A percentile compares a stretch with the other conserved stretches of the same genome.
Evolutionary conservation across 2,888 invertebrate genomes (phyloP).

Genomic region (Himalopsyche anomala): DNA sequence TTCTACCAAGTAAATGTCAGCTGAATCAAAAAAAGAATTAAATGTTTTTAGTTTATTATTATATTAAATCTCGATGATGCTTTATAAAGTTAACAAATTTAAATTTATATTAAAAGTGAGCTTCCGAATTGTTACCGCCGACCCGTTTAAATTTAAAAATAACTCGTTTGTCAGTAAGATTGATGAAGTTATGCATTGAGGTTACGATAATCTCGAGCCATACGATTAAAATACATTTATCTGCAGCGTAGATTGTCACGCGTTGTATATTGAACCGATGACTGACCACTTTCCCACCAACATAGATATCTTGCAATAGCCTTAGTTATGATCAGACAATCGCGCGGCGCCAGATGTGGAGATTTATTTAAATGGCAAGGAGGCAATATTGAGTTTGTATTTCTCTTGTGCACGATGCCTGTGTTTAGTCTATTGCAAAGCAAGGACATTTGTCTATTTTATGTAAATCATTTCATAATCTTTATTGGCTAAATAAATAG

Average conservation of each 20-base stretch:
- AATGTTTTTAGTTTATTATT: too few relatives aligned
- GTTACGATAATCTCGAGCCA: background rate
- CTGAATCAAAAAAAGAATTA: too few relatives aligned
- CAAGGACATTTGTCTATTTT: conserved; percentile 13
- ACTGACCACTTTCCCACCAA: conserved; percentile 8
- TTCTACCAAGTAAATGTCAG: too few relatives aligned
- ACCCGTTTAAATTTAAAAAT: too few relatives aligned
- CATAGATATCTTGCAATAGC: background rate
- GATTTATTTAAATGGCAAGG: conserved; percentile 16
- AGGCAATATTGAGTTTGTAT: background rate
- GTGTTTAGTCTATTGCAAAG: background rate
- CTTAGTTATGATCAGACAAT: background rate
- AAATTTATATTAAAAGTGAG: too few relatives aligned
- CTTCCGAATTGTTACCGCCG: too few relatives aligned
- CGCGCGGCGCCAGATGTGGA: background rate
- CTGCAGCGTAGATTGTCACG: background rate
- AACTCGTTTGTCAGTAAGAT: too few relatives aligned
- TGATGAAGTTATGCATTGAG: too few relatives aligned
- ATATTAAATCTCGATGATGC: too few relatives aligned
- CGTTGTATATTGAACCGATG: background rate
- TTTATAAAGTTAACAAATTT: too few relatives aligned
- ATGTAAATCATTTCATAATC: conserved; percentile 18
- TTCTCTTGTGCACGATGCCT: background rate
- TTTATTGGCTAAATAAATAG: too few relatives aligned
- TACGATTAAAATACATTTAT: background rate